Evolutionary conservation across 1,140 invertebrate genomes (phyloP).

Genomic region (Oncopeltus fasciatus): DNA sequence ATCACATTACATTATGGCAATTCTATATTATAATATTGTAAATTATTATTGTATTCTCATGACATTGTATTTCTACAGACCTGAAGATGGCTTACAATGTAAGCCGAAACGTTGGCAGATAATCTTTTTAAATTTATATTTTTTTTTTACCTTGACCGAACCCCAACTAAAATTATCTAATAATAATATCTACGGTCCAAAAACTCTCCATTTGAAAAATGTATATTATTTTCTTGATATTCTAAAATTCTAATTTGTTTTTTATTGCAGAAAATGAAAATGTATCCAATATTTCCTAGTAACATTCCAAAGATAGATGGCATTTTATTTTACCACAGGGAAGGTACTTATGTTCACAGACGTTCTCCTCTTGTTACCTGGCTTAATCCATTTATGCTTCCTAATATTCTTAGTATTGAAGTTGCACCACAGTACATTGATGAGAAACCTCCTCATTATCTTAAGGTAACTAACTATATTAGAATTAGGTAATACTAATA

Average conservation of each 20-base stretch:
- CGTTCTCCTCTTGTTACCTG: constrained; percentile 64
- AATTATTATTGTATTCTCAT: no score
- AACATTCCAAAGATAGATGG: constrained; percentile 41
- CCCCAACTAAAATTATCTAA: no score
- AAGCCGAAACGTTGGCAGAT: no score
- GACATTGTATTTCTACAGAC: no score
- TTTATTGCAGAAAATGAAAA: constrained; percentile 4
- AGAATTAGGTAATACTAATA: no score
- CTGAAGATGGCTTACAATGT: not conserved
- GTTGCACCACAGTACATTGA: not conserved
- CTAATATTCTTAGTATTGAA: constrained; percentile 9
- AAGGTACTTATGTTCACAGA: constrained; percentile 47
- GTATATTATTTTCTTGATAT: not conserved
- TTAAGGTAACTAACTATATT: no score
- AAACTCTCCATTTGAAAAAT: no score
- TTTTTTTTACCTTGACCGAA: not conserved
- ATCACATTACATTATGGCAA: no score
- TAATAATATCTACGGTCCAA: no score
- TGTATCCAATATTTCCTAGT: not conserved
- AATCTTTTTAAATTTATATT: not conserved
- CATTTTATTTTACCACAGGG: constrained; percentile 67
- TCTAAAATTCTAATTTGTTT: not conserved
- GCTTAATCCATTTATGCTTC: constrained; percentile 23
- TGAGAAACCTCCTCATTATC: constrained; percentile 10
- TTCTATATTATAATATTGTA: no score